These are phyloP conservation scores for Clinocottus analis DNA, from an alignment of 2,113 vertebrate species.

Conservation along the genomic window DNA sequence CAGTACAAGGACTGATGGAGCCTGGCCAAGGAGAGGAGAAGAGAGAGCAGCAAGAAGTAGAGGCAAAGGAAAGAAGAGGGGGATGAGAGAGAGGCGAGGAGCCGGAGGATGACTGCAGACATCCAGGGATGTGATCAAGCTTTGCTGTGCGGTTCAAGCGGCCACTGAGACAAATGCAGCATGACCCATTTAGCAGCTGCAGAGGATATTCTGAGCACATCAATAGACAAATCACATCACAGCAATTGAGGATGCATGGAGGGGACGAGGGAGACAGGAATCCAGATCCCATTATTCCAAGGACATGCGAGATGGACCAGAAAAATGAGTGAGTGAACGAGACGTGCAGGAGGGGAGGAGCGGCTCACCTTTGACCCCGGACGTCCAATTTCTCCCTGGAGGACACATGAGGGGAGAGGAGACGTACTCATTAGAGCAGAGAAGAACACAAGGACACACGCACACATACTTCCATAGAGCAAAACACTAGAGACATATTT, in stretches of 20 bases:
- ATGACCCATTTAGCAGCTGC: conserved; percentile 55
- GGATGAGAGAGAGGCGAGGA: conserved; percentile 27
- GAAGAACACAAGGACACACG: conserved; percentile 47
- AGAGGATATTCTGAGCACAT: conserved; percentile 62
- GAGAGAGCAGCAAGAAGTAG: conserved; percentile 11
- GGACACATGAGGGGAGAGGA: conserved; percentile 60
- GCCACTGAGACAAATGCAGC: conserved; percentile 41
- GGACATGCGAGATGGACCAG: conserved; percentile 40
- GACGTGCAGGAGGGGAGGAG: conserved; percentile 27
- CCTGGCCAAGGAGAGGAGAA: conserved; percentile 50
- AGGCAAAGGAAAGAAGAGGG: conserved; percentile 5
- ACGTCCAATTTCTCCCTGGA: conserved; percentile 93
- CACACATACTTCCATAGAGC: conserved; percentile 31
- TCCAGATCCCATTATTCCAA: conserved; percentile 60
- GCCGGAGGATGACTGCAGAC: conserved; percentile 17
- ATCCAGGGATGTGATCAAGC: conserved; percentile 35
- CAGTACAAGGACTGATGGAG: conserved; percentile 57
- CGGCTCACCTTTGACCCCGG: conserved; percentile 92
- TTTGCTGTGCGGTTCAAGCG: neutral
- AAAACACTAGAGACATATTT: conserved; percentile 46
- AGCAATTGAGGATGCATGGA: conserved; percentile 29
- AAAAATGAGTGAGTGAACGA: conserved; percentile 1
- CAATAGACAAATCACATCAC: conserved; percentile 67
- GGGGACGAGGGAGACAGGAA: conserved; percentile 13
- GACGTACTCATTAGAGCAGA: conserved; percentile 44